phyloP scores from a whole-genome alignment of 1,140 invertebrate species.

The Bombus terrestris region DNA sequence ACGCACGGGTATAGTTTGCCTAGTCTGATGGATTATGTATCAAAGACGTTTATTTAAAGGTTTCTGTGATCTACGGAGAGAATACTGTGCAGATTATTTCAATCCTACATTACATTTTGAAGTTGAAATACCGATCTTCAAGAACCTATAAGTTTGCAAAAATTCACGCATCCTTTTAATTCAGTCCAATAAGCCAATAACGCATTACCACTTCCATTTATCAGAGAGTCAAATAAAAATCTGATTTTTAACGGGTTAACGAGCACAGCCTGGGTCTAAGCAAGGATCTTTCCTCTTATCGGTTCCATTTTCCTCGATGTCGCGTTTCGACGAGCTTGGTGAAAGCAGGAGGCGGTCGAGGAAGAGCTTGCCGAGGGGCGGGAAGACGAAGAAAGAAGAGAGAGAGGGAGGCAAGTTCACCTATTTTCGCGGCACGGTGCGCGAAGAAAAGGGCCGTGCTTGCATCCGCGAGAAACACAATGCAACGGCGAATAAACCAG shows the following conservation, averaged over 20 bases:
- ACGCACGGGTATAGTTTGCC: not conserved
- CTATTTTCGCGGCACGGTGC: constrained; percentile 39
- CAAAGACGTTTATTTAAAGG: not conserved
- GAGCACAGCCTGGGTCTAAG: not conserved
- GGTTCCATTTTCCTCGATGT: constrained; percentile 25
- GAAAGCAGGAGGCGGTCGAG: not conserved
- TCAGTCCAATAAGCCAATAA: not conserved
- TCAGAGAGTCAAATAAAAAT: not conserved
- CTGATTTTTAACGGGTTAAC: not conserved
- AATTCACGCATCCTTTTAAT: not conserved
- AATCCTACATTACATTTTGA: not conserved
- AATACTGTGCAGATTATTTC: not conserved
- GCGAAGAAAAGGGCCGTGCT: constrained; percentile 38
- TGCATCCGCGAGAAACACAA: constrained; percentile 43
- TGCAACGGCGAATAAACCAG: constrained; percentile 41
- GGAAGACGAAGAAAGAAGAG: not conserved
- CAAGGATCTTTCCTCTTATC: not conserved
- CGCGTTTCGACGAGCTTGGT: not conserved
- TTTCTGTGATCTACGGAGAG: not conserved
- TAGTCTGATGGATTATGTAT: not conserved
- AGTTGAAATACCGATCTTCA: not conserved
- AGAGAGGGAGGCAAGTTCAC: constrained; percentile 41
- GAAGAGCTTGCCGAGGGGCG: not conserved
- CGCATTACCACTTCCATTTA: not conserved
- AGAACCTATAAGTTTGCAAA: not conserved